Base-by-base conservation (phyloP, 2,888 invertebrate species). In the Anorthoa munda region DNA sequence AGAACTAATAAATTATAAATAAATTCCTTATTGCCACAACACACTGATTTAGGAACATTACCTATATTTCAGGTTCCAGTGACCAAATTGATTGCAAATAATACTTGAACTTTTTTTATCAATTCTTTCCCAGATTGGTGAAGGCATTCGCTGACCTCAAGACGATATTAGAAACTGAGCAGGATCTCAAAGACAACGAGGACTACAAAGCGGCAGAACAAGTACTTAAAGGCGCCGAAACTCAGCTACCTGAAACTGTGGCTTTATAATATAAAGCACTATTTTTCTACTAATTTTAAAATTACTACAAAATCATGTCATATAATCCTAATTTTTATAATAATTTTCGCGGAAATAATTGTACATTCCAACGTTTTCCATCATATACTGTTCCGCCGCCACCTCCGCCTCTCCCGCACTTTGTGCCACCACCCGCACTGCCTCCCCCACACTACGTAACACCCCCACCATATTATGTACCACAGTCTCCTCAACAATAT, bases 131-230 rank as follows among this genome's bases (percentile, higher is more conserved):
- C 92, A 97, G 97, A 89, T 92, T 98, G 79, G 96, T 96, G 59
- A 98, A 97, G 93, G 99, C 99, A 56, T 97, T 96, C 87, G 97
- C 97, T 56, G 98, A 99, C 79, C 97, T 99, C 63, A 97, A 98
- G 90, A 97, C 96, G 64, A 97, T 98, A 68, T 90, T 99, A 74
- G 97, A 97, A 75, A 97, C 97, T 2, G 99, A 99, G 91, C 95
- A 97, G 90, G 98, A 99, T 89, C 97, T 99, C n/a, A 97, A 97
- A 89, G 98, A 98, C 81, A 93, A 97, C 23, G 97, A 97, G 88
- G 98, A 98, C 76, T 99, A 98, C 88, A 90, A 93, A 46, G 94
- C 97, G 13, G 99, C 99, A 0, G 89, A 97, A 77, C 96, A 97
- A 92, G 95, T 97, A 18, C 92, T 99, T 5, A 97, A 97, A 85